Conservation (phyloP, 2,113 vertebrate species). For the Meriones unguiculatus region DNA sequence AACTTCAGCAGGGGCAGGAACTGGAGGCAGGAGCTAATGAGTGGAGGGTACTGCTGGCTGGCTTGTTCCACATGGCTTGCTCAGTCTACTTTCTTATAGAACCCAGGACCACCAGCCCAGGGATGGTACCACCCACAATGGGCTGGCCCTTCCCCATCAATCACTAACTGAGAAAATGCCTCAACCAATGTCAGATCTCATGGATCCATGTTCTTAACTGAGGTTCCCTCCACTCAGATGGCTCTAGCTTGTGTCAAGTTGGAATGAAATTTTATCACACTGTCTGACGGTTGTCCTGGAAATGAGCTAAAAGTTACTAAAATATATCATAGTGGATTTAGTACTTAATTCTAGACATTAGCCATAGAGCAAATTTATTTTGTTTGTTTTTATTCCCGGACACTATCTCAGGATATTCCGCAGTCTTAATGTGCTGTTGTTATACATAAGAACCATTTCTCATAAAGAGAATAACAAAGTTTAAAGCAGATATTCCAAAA, state of each 20-base stretch:
- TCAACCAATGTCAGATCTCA: no score
- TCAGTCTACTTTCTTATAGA: neutral
- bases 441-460: neutral
- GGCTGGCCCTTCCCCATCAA: neutral
- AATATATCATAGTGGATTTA: constrained; percentile 31
- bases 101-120: neutral
- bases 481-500: constrained; percentile 28
- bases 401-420: neutral
- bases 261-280: neutral
- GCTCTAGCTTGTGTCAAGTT: neutral
- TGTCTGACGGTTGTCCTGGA: neutral
- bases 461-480: neutral
- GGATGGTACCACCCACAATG: neutral
- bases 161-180: no score
- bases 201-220: neutral
- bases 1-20: neutral
- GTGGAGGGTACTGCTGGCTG: neutral
- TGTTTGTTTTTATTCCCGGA: neutral
- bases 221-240: neutral
- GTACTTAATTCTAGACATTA: constrained; percentile 33
- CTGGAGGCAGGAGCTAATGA: neutral
- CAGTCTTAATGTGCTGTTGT: neutral
- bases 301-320: neutral
- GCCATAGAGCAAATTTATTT: neutral
- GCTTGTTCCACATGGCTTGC: neutral